A percentile compares a stretch with the other conserved stretches of the same genome.
These are phyloP conservation scores for Notospermus geniculatus DNA, from an alignment of 1,140 invertebrate genomes.

Conservation along the genomic window DNA sequence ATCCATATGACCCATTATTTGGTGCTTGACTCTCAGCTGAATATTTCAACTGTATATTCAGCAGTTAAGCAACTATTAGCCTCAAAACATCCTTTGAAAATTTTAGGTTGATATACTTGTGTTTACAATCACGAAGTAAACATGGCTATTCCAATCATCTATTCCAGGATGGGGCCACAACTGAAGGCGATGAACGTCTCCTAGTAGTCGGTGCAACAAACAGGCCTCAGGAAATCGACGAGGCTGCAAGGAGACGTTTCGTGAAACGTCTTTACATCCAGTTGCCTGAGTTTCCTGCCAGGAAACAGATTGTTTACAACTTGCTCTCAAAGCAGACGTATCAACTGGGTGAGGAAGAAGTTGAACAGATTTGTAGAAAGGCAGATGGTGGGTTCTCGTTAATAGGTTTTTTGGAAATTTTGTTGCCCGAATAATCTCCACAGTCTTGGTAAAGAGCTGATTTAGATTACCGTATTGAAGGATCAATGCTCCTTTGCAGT, in stretches of 20 bases:
- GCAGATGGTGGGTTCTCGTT: constrained; percentile 67
- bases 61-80: not conserved
- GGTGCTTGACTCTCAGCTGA: too few species aligned
- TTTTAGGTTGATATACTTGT: too few species aligned
- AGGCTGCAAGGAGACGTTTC: constrained; percentile 83
- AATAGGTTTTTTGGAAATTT: not conserved
- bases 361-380: constrained; percentile 68
- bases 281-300: constrained; percentile 77
- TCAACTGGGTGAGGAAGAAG: constrained; percentile 68
- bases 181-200: constrained; percentile 75
- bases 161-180: constrained; percentile 53
- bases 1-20: too few species aligned
- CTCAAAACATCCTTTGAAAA: not conserved
- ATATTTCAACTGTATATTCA: too few species aligned
- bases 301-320: constrained; percentile 72
- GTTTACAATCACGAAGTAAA: too few species aligned
- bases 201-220: constrained; percentile 98
- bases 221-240: constrained; percentile 85
- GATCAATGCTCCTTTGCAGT: too few species aligned
- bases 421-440: too few species aligned
- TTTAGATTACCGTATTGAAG: too few species aligned
- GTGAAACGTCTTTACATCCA: constrained; percentile 93
- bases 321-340: constrained; percentile 78
- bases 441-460: too few species aligned
- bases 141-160: too few species aligned